These are phyloP conservation scores for Limnephilus lunatus DNA, from an alignment of 2,888 invertebrate genomes.

Conservation along the genomic window DNA sequence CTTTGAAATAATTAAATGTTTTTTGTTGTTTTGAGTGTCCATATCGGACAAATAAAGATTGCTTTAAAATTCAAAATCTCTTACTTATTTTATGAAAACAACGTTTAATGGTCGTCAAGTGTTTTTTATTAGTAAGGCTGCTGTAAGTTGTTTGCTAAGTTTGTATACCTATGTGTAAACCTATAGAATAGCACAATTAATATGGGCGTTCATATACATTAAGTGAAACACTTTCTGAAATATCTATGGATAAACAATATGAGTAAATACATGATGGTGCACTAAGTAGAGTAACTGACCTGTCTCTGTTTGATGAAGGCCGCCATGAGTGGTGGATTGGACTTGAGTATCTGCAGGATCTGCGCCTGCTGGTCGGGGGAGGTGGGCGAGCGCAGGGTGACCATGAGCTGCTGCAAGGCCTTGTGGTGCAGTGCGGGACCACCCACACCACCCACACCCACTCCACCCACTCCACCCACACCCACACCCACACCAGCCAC, in stretches of 20 bases:
- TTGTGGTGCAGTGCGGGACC: constrained; percentile 75
- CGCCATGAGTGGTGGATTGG: constrained; percentile 96
- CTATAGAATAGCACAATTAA: too few species aligned
- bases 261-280: neutral
- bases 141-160: too few species aligned
- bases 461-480: constrained; percentile 69
- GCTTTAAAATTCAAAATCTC: too few species aligned
- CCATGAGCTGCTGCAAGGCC: constrained; percentile 91
- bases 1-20: too few species aligned
- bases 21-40: too few species aligned
- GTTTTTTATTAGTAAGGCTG: too few species aligned
- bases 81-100: too few species aligned
- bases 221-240: neutral
- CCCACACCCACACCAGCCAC: constrained; percentile 71
- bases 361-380: constrained; percentile 95
- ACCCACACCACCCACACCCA: neutral
- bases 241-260: neutral
- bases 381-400: constrained; percentile 92
- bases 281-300: constrained; percentile 70
- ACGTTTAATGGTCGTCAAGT: too few species aligned
- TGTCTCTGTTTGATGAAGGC: constrained; percentile 94
- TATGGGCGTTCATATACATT: too few species aligned
- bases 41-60: too few species aligned
- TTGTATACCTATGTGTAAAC: too few species aligned
- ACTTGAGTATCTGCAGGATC: constrained; percentile 92